These are phyloP conservation scores for Flabesymbios commensalis DNA, from an alignment of 2,888 invertebrate species.

Conservation along the genomic window DNA sequence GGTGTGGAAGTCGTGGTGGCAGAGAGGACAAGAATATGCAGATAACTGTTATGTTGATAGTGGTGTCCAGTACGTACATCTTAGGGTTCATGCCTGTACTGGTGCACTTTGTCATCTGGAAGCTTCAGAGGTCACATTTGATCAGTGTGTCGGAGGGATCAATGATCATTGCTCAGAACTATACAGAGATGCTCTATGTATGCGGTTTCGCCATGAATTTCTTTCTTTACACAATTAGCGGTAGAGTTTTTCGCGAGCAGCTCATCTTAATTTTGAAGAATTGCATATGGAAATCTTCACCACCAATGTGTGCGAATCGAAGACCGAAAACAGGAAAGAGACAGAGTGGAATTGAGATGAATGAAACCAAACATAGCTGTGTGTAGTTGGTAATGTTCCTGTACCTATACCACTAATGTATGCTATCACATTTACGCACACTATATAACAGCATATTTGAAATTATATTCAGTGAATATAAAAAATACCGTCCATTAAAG, in stretches of 20 bases:
- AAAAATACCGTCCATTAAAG: too few species aligned
- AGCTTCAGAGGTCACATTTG: constrained; percentile 9
- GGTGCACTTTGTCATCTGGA: constrained; percentile 23
- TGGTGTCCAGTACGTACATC: constrained; percentile 39
- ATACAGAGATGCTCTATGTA: constrained; percentile 32
- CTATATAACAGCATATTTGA: too few species aligned
- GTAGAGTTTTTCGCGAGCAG: constrained; percentile 37
- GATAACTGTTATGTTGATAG: constrained; percentile 37
- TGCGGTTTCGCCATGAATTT: constrained; percentile 40
- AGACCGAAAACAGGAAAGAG: too few species aligned
- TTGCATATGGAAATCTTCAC: too few species aligned
- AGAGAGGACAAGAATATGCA: constrained; percentile 30
- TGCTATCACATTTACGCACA: too few species aligned
- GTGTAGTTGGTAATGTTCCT: too few species aligned
- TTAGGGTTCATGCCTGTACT: constrained; percentile 33
- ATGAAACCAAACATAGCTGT: too few species aligned
- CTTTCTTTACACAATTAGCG: constrained; percentile 39
- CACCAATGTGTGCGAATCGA: too few species aligned
- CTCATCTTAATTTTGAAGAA: constrained; percentile 27
- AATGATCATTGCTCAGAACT: constrained; percentile 25
- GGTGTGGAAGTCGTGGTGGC: too few species aligned
- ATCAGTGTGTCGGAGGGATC: constrained; percentile 1
- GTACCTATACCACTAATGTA: too few species aligned
- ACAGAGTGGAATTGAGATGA: too few species aligned
- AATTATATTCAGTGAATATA: too few species aligned